Base-by-base conservation (phyloP, 2,888 invertebrate genomes). In the Electrophaes corylata region DNA sequence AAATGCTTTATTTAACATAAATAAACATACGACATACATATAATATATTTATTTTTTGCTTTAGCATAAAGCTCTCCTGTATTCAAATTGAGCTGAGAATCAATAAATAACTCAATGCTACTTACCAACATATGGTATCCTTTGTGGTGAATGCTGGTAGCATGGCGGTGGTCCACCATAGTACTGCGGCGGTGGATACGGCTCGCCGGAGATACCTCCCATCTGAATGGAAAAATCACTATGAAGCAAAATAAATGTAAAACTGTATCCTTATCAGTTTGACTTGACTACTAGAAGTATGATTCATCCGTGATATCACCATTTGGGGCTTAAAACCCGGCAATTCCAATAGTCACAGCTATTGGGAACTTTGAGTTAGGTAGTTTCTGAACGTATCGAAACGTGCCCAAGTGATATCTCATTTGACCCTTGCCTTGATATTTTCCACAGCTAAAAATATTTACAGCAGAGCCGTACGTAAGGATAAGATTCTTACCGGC, bases 41-140 rank as follows among this genome's bases (percentile, higher is more conserved):
- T n/a, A n/a, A n/a, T n/a, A n/a, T n/a, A n/a, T n/a, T n/a, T n/a
- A n/a, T n/a, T n/a, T n/a, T n/a, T n/a, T n/a, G n/a, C n/a, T n/a
- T n/a, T n/a, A n/a, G n/a, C n/a, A n/a, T n/a, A n/a, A n/a, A n/a
- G n/a, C n/a, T n/a, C n/a, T n/a, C n/a, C n/a, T n/a, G n/a, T n/a
- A n/a, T n/a, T n/a, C n/a, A n/a, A n/a, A n/a, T n/a, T n/a, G n/a
- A n/a, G n/a, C n/a, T n/a, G n/a, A n/a, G n/a, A n/a, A n/a, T n/a
- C n/a, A n/a, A n/a, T n/a, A n/a, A n/a, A n/a, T 23, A 23, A 23
- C 5, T 1, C 23, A 23, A 23, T 23, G 23, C 23, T 53, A 58
- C 93, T 92, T 75, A 94, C 94, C 94, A 81, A 94, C 93, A 82
- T 93, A 94, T 54, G 94, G 93, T 84, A 94, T 91, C 80, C 94